phyloP scores from a whole-genome alignment of 2,113 vertebrate species.

The Dicaeum eximium region DNA sequence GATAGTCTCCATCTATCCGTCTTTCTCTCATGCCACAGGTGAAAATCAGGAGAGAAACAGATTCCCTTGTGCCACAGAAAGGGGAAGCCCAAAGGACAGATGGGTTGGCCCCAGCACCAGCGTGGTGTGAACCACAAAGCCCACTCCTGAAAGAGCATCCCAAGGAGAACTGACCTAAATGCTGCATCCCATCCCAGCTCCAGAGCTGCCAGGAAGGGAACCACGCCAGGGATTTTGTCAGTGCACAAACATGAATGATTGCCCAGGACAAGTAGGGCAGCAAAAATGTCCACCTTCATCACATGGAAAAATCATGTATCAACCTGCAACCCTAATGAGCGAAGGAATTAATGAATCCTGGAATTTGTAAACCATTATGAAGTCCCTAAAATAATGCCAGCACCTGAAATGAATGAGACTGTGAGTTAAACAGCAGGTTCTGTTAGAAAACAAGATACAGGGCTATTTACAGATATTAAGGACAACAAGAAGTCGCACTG shows the following conservation, averaged over 20 bases:
- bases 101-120: not conserved
- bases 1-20: not conserved
- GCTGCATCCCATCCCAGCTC: not conserved
- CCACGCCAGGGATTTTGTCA: not conserved
- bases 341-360: not conserved
- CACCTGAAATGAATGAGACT: not conserved
- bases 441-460: not conserved
- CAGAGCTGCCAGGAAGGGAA: not conserved
- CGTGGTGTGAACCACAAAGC: not conserved
- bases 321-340: not conserved
- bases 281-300: not conserved
- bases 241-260: not conserved
- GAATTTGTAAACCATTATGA: not conserved
- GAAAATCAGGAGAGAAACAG: not conserved
- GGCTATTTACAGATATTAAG: accelerated
- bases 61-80: not conserved
- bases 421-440: not conserved
- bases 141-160: not conserved
- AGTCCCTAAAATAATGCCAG: not conserved
- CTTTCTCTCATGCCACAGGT: not conserved
- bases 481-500: not conserved
- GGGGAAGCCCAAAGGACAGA: not conserved
- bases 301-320: not conserved
- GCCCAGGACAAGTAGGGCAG: not conserved
- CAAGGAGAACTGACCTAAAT: not conserved